Percentiles rank a stretch among this genome's conserved stretches.
These are phyloP conservation scores for Odontomyia ornata DNA, from an alignment of 2,888 invertebrate genomes.

Conservation along the genomic window DNA sequence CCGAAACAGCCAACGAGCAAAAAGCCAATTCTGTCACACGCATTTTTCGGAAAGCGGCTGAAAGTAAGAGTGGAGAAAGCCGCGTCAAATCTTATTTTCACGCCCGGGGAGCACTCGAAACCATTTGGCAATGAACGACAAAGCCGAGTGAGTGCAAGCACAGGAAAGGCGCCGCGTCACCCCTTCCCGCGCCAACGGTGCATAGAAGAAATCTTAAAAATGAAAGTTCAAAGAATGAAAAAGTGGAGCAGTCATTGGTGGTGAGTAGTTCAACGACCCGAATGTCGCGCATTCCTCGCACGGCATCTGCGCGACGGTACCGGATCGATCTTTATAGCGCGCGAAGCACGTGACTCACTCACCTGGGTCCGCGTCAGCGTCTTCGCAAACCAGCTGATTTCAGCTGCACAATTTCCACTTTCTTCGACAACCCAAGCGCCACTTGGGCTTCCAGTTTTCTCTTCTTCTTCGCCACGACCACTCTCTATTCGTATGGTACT, in stretches of 20 bases:
- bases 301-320: not conserved
- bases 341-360: not conserved
- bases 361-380: not conserved
- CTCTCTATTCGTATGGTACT: not conserved
- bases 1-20: too few species aligned
- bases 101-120: slow-evolving; percentile 2
- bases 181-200: not conserved
- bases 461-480: not conserved
- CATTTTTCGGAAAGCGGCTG: not conserved
- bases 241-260: slow-evolving; percentile 17
- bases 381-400: not conserved
- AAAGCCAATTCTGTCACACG: slow-evolving; percentile 1
- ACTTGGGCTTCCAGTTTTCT: slow-evolving; percentile 1
- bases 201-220: slow-evolving; percentile 5
- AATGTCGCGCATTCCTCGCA: not conserved
- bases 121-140: slow-evolving; percentile 6
- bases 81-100: slow-evolving; percentile 14
- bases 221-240: slow-evolving; percentile 28
- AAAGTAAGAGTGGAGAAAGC: slow-evolving; percentile 36
- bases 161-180: not conserved
- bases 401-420: slow-evolving; percentile 8
- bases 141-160: not conserved
- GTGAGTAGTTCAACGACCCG: slow-evolving; percentile 24
- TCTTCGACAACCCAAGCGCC: slow-evolving; percentile 4
- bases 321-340: not conserved